Conservation (phyloP, 1,140 invertebrate species). For the Phortica variegata region DNA sequence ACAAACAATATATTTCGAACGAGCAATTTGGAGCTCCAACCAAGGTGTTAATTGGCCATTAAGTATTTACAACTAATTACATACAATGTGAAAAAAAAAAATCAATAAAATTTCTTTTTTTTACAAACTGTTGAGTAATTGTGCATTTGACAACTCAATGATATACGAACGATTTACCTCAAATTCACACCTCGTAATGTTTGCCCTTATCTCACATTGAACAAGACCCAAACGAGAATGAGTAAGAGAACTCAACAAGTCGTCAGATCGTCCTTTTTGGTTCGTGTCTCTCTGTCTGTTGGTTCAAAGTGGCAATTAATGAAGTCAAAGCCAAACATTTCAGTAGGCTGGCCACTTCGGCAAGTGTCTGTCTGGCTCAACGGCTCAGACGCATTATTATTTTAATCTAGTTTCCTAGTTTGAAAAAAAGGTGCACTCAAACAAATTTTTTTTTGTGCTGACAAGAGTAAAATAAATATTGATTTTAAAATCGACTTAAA, state of each 20-base stretch:
- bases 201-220: too few species aligned
- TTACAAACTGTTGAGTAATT: conserved; percentile 23
- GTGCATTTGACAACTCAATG: conserved; percentile 20
- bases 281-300: conserved; percentile 20
- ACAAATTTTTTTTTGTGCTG: neutral
- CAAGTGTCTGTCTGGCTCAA: conserved; percentile 15
- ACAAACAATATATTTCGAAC: too few species aligned
- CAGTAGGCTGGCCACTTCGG: conserved; percentile 13
- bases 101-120: too few species aligned
- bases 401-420: conserved; percentile 36
- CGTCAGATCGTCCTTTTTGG: too few species aligned
- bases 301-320: conserved; percentile 31
- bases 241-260: too few species aligned
- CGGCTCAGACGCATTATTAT: conserved; percentile 40
- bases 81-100: too few species aligned
- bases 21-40: conserved; percentile 34
- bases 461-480: conserved; percentile 47
- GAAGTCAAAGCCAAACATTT: conserved; percentile 29
- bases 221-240: too few species aligned
- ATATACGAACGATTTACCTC: conserved; percentile 28
- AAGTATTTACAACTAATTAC: conserved; percentile 32
- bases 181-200: conserved; percentile 39
- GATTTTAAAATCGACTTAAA: conserved; percentile 47
- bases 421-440: too few species aligned
- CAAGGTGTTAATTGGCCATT: conserved; percentile 44